Evolutionary conservation across 2,797 vertebrate species (phyloP), one percentile per base, ranked within the genome.

Genomic region (Fratercula arctica): DNA sequence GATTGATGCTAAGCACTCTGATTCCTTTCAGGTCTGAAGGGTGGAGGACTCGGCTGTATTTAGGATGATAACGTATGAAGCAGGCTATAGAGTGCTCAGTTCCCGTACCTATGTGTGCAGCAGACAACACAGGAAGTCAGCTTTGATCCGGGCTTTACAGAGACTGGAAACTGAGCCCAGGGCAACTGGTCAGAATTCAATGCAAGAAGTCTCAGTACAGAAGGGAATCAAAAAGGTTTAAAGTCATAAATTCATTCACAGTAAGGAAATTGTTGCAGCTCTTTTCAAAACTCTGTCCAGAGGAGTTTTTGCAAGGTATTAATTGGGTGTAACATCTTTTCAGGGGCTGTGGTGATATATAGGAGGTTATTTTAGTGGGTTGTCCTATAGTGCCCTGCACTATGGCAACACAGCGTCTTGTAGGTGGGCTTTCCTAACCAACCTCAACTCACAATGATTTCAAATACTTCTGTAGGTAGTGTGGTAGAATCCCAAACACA

Each of bases 1-100:
- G 9, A 18, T 24, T 26, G 41, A 14, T 20, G 26, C 17, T 4
- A 4, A 56, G 67, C 2, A 6, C n/a, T 73, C 29, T 0, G 3
- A 25, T 75, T 89, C 68, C 48, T 90, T 41, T 14, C 28, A 69
- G 46, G 13, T 77, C 37, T 86, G 48, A 26, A 79, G 41, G 46
- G 13, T 48, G 68, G 24, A 51, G 29, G 16, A 18, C 17, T 69
- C 37, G 29, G 11, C 51, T 70, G 31, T 15, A 3, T 57, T 46
- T 29, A 28, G 37, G 64, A 23, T 59, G 50, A 45, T 60, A 29
- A 16, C 1, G 1, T 16, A 24, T 12, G 23, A 66, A 69, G 19
- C 33, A 37, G 21, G 45, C 57, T 60, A 77, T 13, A 23, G 48
- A 60, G 25, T 1, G 31, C 35, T 77, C 60, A 11, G 13, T 43